Conservation (phyloP, 1,140 invertebrate species). For the Heliconius congener region DNA sequence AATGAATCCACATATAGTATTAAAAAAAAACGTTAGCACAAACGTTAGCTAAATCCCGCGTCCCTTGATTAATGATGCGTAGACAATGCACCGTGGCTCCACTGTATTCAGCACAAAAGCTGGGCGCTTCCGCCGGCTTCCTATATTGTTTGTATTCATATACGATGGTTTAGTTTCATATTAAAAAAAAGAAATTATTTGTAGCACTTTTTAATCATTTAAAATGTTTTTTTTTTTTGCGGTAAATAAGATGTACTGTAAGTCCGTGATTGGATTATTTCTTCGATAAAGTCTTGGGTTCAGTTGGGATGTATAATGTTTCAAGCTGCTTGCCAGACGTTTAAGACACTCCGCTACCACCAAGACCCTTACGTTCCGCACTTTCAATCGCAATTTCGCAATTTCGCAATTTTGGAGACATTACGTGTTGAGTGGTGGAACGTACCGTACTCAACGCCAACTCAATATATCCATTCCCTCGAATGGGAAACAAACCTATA, state of each 20-base stretch:
- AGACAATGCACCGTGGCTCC: constrained; percentile 24
- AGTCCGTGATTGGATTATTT: no score
- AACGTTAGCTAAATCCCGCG: constrained; percentile 8
- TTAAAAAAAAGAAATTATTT: neutral
- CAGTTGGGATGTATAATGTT: no score
- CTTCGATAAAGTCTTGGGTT: neutral
- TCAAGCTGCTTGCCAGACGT: no score
- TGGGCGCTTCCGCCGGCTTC: constrained; percentile 3
- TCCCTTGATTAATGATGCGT: constrained; percentile 30
- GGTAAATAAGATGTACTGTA: no score
- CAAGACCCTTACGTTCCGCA: no score
- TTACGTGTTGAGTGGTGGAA: no score
- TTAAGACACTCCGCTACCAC: no score
- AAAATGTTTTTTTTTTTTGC: neutral
- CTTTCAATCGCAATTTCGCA: no score
- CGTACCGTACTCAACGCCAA: no score
- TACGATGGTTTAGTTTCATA: neutral
- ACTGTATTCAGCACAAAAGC: constrained; percentile 12
- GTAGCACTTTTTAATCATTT: neutral
- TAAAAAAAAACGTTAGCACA: constrained; percentile 14
- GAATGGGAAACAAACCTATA: no score
- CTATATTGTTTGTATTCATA: constrained; percentile 8
- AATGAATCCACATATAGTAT: neutral
- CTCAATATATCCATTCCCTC: no score
- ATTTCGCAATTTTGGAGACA: no score